phyloP scores from a whole-genome alignment of 2,888 invertebrate genomes.

The Hesperia comma region DNA sequence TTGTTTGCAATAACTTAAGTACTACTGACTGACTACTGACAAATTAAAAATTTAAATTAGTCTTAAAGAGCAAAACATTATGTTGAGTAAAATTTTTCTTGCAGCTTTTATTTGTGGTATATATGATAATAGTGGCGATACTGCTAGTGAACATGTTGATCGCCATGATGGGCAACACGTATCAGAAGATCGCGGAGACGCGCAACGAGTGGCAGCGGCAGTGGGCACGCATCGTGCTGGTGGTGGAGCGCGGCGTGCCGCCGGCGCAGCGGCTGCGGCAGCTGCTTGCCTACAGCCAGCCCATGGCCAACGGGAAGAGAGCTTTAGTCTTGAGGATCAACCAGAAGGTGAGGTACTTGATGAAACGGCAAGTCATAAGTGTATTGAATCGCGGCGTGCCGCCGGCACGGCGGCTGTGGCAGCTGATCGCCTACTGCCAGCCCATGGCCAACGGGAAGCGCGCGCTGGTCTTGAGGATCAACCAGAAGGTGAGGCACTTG shows the following conservation, averaged over 20 bases:
- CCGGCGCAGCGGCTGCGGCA: slow-evolving; percentile 94
- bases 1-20: no score
- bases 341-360: slow-evolving; percentile 87
- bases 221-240: slow-evolving; percentile 99
- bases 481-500: slow-evolving; percentile 88
- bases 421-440: slow-evolving; percentile 96
- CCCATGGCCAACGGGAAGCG: slow-evolving; percentile 95
- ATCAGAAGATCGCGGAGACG: slow-evolving; percentile 98
- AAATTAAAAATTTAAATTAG: no score
- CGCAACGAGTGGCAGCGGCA: slow-evolving; percentile 98
- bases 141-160: slow-evolving; percentile 98
- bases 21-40: no score
- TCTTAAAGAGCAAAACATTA: no score
- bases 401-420: slow-evolving; percentile 92
- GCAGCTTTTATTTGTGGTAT: slow-evolving; percentile 95
- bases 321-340: slow-evolving; percentile 94
- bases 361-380: no score
- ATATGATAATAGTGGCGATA: slow-evolving; percentile 98
- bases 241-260: slow-evolving; percentile 97
- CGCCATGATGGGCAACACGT: slow-evolving; percentile 99
- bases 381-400: slow-evolving; percentile 98
- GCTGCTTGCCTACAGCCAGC: slow-evolving; percentile 95
- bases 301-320: slow-evolving; percentile 94
- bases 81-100: slow-evolving; percentile 41
- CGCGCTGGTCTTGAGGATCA: slow-evolving; percentile 93